phyloP scores from a whole-genome alignment of 2,888 invertebrate species.

The Watsonalla binaria region DNA sequence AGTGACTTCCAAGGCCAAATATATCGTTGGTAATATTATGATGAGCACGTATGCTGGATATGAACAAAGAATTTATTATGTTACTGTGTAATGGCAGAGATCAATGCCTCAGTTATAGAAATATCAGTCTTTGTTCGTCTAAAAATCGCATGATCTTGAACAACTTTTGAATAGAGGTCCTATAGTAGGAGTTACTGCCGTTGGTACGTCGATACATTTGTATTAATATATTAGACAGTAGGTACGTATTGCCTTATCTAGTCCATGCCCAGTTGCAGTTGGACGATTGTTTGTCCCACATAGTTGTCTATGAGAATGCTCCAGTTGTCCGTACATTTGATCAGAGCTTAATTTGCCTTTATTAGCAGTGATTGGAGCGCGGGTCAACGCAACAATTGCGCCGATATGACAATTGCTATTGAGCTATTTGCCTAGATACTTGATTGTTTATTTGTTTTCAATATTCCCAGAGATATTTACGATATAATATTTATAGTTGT shows the following conservation, averaged over 20 bases:
- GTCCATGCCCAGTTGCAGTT: neutral
- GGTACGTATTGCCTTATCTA: too few relatives aligned
- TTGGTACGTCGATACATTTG: too few relatives aligned
- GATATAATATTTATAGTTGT: too few relatives aligned
- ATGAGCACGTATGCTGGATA: constrained; percentile 7
- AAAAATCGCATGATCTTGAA: neutral
- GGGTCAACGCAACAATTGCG: constrained; percentile 56
- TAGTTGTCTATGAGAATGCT: constrained; percentile 19
- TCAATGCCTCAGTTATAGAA: neutral
- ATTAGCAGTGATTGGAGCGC: constrained; percentile 68
- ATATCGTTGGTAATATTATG: constrained; percentile 19
- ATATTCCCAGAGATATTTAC: constrained; percentile 7
- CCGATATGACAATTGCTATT: constrained; percentile 43
- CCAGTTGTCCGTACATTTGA: constrained; percentile 41
- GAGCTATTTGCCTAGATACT: constrained; percentile 40
- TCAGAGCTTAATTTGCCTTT: constrained; percentile 65
- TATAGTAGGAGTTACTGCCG: too few relatives aligned
- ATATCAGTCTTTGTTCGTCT: neutral
- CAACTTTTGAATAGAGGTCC: neutral
- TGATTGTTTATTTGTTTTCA: constrained; percentile 24
- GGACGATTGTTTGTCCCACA: constrained; percentile 10
- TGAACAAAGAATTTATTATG: neutral
- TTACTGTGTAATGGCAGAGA: neutral
- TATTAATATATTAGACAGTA: too few relatives aligned
- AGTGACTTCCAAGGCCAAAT: constrained; percentile 35